A percentile compares a stretch with the other conserved stretches of the same genome.
Evolutionary conservation across 2,888 invertebrate genomes (phyloP).

Genomic region (Scotopteryx bipunctaria): DNA sequence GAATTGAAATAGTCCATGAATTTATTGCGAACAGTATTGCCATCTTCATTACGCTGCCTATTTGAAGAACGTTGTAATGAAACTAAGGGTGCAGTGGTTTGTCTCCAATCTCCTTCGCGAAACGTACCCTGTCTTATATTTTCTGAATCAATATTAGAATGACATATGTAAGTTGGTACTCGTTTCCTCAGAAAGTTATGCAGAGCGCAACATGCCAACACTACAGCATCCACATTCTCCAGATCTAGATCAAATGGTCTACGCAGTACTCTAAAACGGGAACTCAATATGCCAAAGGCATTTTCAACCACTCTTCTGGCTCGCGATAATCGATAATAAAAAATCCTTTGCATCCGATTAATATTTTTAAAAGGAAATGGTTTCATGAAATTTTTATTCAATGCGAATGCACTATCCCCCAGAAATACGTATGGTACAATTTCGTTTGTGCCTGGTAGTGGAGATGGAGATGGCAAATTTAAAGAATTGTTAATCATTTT

Average conservation of each 20-base stretch:
- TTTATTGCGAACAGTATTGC: background rate
- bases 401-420: conserved; percentile 30
- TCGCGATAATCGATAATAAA: background rate
- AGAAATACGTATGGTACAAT: conserved; percentile 25
- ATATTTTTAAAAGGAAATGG: conserved; percentile 17
- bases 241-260: conserved; percentile 14
- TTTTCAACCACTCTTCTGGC: conserved; percentile 16
- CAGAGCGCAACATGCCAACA: conserved; percentile 29
- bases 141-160: background rate
- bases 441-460: background rate
- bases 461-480: background rate
- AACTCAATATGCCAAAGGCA: conserved; percentile 15
- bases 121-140: background rate
- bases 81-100: background rate
- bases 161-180: conserved; percentile 12
- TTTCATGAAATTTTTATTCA: conserved; percentile 25
- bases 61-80: background rate
- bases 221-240: conserved; percentile 18
- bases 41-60: background rate
- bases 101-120: background rate
- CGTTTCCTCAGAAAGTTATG: conserved; percentile 31
- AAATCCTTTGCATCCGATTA: background rate
- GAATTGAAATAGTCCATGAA: background rate
- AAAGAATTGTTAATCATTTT: background rate
- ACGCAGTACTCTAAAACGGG: conserved; percentile 5